Evolutionary conservation across 2,888 invertebrate species (phyloP).

Genomic region (Lampropteryx suffumata): DNA sequence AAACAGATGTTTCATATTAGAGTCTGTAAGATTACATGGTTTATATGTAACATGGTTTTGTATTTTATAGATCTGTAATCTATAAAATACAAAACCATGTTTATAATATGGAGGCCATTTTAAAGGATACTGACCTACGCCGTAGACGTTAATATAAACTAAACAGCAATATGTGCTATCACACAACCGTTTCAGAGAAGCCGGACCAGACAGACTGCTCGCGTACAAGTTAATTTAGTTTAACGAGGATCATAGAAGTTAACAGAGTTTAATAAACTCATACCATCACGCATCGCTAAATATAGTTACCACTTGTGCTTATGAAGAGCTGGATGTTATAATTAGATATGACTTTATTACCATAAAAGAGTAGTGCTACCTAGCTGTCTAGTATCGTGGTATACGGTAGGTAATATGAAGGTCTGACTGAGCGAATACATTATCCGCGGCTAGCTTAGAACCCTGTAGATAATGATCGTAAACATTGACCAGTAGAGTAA

Average conservation of each 20-base stretch:
- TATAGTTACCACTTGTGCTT: conserved; percentile 60
- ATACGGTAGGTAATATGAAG: conserved; percentile 14
- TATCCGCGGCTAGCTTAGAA: conserved; percentile 23
- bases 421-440: conserved; percentile 19
- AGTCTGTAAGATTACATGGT: no score
- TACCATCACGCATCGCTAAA: conserved; percentile 58
- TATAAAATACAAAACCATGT: conserved; percentile 2
- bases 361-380: conserved; percentile 31
- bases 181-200: conserved; percentile 3
- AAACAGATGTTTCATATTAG: conserved; percentile 19
- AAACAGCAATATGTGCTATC: conserved; percentile 1
- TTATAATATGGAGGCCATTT: conserved; percentile 9
- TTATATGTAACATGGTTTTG: no score
- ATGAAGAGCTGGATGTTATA: conserved; percentile 53
- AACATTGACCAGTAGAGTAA: conserved; percentile 33
- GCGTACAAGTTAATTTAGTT: conserved; percentile 6
- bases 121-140: conserved; percentile 13
- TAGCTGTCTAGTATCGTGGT: neutral
- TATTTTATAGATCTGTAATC: neutral
- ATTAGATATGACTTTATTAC: conserved; percentile 52
- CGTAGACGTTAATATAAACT: conserved; percentile 11
- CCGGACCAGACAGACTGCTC: conserved; percentile 4
- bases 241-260: conserved; percentile 12
- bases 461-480: conserved; percentile 27
- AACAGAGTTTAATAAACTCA: conserved; percentile 49